Evolutionary conservation across 2,113 vertebrate genomes (phyloP).

Genomic region (Eulacestoma nigropectus): DNA sequence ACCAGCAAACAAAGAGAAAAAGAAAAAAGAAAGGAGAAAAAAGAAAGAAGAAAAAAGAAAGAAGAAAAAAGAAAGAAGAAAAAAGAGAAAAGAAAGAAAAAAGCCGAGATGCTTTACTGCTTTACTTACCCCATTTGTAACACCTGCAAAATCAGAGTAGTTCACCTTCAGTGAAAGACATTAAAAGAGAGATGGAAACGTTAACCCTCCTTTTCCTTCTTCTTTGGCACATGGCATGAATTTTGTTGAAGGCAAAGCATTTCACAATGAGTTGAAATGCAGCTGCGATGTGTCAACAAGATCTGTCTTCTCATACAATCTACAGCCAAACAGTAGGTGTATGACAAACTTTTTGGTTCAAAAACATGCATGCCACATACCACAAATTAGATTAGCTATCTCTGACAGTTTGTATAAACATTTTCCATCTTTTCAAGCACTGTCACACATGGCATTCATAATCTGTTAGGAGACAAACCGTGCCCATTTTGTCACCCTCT

Average conservation of each 20-base stretch:
- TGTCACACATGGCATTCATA: slow-evolving; percentile 48
- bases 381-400: not conserved
- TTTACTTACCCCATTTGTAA: not conserved
- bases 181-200: not conserved
- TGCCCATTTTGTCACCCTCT: slow-evolving; percentile 51
- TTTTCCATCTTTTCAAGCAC: slow-evolving; percentile 35
- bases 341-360: slow-evolving; percentile 27
- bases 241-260: slow-evolving; percentile 61
- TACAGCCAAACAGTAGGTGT: slow-evolving; percentile 63
- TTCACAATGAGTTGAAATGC: slow-evolving; percentile 52
- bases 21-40: not conserved
- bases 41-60: too few species aligned
- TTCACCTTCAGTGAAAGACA: not conserved
- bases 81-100: not conserved
- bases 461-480: slow-evolving; percentile 53
- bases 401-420: slow-evolving; percentile 43
- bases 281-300: slow-evolving; percentile 54
- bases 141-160: not conserved
- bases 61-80: too few species aligned
- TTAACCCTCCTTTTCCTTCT: not conserved
- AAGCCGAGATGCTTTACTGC: not conserved
- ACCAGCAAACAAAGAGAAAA: not conserved
- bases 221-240: slow-evolving; percentile 14
- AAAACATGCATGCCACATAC: not conserved
- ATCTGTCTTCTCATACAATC: slow-evolving; percentile 42